Percentiles rank a stretch among this genome's conserved stretches.
These are phyloP conservation scores for Ernsta delagoae DNA, from an alignment of 2,888 invertebrate genomes.

Conservation along the genomic window DNA sequence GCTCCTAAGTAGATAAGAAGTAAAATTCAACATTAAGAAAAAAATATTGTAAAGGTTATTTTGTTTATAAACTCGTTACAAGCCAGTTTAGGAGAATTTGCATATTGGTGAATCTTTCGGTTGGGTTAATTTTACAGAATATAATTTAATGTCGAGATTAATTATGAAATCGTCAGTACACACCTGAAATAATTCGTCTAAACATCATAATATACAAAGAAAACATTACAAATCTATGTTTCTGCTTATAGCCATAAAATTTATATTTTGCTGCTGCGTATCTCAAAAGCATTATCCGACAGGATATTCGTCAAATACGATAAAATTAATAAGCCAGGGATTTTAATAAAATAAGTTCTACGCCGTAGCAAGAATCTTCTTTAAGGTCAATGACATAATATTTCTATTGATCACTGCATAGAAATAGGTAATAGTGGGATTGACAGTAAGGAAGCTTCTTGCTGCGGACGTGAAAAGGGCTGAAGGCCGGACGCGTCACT, in stretches of 20 bases:
- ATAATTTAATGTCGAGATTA: no score
- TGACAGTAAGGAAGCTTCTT: neutral
- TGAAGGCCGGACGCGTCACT: neutral
- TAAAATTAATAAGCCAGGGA: neutral
- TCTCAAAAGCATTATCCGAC: neutral
- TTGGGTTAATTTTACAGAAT: conserved; percentile 82
- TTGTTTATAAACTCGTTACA: neutral
- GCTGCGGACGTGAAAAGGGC: neutral
- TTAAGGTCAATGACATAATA: neutral
- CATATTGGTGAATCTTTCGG: conserved; percentile 53
- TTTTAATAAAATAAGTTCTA: neutral
- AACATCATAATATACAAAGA: no score
- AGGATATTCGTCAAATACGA: neutral
- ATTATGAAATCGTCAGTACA: neutral
- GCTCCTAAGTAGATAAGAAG: conserved; percentile 86
- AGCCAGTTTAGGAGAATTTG: neutral
- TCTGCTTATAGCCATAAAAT: no score
- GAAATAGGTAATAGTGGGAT: neutral
- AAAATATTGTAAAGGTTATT: conserved; percentile 13
- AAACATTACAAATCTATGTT: no score
- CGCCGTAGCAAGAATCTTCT: neutral
- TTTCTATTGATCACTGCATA: neutral
- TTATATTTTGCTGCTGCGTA: neutral
- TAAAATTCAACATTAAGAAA: conserved; percentile 4
- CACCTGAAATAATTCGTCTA: neutral